Base-by-base conservation (phyloP, 2,888 invertebrate genomes). In the Sipunculus nudus region DNA sequence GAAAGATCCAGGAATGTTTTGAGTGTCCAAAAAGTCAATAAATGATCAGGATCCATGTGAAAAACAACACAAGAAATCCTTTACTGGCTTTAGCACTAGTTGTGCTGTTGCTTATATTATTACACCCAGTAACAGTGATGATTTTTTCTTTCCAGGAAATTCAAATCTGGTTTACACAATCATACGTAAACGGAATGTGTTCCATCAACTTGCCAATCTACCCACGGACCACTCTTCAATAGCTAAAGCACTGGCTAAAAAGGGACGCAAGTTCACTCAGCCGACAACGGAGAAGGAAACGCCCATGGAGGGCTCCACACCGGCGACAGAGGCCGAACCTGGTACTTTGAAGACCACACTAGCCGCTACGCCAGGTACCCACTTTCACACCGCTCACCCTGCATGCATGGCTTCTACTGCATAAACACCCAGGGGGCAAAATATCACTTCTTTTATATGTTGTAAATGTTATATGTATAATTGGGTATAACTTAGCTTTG, bases 161-260 rank as follows among this genome's bases (percentile, higher is more conserved):
- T 94, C 97, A 1, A 98, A 97, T 86, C 88, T 99, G 74, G 95
- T 99, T 29, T 99, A 99, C 86, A 99, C 98, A 0, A 97, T 99
- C 69, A 99, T 99, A 76, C 89, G 98, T 53, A 99, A 99, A 84
- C 89, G 99, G n/a, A 93, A 93, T 82, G 96, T 98, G 59, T 99
- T 99, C 86, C 97, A 99, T 86, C 90, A 92, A 65, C 86, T 99
- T 76, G 96, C 97, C n/a, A 99, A 98, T 86, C 85, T 99, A 70
- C 96, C 97, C 6, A 92, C 93, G 62, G 98, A 99, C 84, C 92
- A 92, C 84, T 87, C 90, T 28, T 91, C 94, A 66, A 97, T 99
- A 76, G 77, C 91, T 38, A 91, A 92, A 78, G 91, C 92, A 13
- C 75, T 87, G 39, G 85, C 82, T 16, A 85, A 84, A 55, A 70